phyloP scores from a whole-genome alignment of 2,113 vertebrate genomes.

The Aythya baeri region DNA sequence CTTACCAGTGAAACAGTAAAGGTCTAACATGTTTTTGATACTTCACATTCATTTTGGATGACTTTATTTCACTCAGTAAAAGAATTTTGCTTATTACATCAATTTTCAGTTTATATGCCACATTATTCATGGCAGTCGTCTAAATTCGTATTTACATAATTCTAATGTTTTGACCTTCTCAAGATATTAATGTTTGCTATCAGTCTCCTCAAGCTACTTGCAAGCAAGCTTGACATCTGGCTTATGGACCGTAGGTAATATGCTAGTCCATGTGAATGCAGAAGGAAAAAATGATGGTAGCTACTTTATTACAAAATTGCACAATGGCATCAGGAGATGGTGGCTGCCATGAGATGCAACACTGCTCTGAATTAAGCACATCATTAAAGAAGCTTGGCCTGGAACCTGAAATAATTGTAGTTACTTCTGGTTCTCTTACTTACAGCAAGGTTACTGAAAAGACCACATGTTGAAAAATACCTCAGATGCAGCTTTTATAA shows the following conservation, averaged over 20 bases:
- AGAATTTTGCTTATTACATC: background rate
- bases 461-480: background rate
- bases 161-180: background rate
- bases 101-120: background rate
- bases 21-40: background rate
- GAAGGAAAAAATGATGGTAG: background rate
- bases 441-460: background rate
- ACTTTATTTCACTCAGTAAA: background rate
- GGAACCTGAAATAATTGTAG: background rate
- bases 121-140: background rate
- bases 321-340: background rate
- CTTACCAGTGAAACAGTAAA: background rate
- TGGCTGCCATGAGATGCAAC: background rate
- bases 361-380: fast-evolving
- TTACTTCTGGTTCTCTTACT: background rate
- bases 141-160: background rate
- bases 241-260: background rate
- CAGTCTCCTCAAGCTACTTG: background rate
- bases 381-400: fast-evolving
- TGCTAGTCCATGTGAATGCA: background rate
- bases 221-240: background rate
- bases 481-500: background rate
- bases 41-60: background rate
- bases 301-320: background rate
- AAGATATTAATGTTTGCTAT: background rate